Percentiles rank a stretch among this genome's conserved stretches.
Evolutionary conservation across 2,113 vertebrate genomes (phyloP).

Genomic region (Gnathonemus longibarbis): DNA sequence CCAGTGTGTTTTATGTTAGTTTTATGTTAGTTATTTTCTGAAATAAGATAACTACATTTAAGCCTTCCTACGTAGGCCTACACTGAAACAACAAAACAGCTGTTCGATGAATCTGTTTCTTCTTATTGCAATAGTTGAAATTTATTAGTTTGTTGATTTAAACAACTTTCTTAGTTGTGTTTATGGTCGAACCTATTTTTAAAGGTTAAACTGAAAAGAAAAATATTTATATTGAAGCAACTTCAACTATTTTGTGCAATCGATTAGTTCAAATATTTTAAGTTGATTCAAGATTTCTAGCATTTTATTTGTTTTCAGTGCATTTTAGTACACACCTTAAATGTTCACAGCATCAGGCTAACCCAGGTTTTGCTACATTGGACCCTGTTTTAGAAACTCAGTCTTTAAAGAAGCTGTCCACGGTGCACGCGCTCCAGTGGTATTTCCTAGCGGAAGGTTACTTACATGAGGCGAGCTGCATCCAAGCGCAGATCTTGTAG

Average conservation of each 20-base stretch:
- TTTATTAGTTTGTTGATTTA: not conserved
- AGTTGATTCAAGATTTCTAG: not conserved
- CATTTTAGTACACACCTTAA: not conserved
- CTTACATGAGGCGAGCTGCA: constrained; percentile 94
- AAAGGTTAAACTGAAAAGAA: not conserved
- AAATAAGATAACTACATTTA: not conserved
- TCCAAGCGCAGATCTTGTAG: constrained; percentile 96
- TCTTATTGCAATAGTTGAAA: not conserved
- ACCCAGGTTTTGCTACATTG: not conserved
- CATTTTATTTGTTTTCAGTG: not conserved
- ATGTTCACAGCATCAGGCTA: not conserved
- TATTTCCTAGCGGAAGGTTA: not conserved
- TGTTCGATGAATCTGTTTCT: not conserved
- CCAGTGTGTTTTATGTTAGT: not conserved
- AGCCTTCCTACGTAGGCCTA: not conserved
- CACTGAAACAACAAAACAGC: not conserved
- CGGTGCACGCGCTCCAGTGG: not conserved
- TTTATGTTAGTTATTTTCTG: not conserved
- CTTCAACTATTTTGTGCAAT: not conserved
- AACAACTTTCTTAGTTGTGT: not conserved
- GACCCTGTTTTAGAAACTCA: not conserved
- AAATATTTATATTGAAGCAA: not conserved
- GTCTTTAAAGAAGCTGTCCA: not conserved
- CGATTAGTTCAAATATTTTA: not conserved
- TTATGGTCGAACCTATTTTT: not conserved